Percentiles rank a stretch among this genome's conserved stretches.
Conservation (phyloP, 1,140 invertebrate species). For the Sitodiplosis mosellana region DNA sequence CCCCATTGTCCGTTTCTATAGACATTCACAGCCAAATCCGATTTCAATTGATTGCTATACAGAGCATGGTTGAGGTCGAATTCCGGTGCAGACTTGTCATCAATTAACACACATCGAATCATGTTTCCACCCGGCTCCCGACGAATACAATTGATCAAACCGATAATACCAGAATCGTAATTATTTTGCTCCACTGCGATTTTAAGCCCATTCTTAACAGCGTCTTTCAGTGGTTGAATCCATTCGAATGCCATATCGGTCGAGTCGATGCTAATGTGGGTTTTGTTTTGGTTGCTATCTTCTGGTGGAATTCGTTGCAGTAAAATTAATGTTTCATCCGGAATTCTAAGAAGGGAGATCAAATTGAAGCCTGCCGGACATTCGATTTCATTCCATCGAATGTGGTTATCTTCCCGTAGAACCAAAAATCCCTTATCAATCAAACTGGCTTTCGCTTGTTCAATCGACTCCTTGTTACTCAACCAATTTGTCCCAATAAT, state of each 20-base stretch:
- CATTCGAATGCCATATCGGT: constrained; percentile 28
- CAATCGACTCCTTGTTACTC: constrained; percentile 13
- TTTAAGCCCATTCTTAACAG: constrained; percentile 28
- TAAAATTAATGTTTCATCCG: constrained; percentile 15
- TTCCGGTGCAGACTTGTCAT: constrained; percentile 40
- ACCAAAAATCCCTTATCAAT: constrained; percentile 30
- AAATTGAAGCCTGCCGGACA: constrained; percentile 11
- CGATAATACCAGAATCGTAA: constrained; percentile 57
- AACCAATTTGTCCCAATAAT: constrained; percentile 31
- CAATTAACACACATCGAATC: constrained; percentile 39
- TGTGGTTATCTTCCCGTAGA: constrained; percentile 20
- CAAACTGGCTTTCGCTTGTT: constrained; percentile 15
- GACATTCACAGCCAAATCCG: constrained; percentile 71
- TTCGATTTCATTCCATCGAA: constrained; percentile 9
- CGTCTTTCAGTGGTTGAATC: constrained; percentile 32
- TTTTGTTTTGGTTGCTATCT: constrained; percentile 10
- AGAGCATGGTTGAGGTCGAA: constrained; percentile 43
- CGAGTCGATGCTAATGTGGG: constrained; percentile 16
- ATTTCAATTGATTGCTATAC: constrained; percentile 41
- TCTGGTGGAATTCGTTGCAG: constrained; percentile 16
- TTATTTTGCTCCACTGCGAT: constrained; percentile 40
- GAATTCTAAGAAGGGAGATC: constrained; percentile 15
- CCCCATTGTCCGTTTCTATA: constrained; percentile 58
- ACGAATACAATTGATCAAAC: constrained; percentile 57
- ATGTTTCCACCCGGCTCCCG: constrained; percentile 47